Evolutionary conservation across 2,888 invertebrate species (phyloP).

Genomic region (Dorcus hopei): DNA sequence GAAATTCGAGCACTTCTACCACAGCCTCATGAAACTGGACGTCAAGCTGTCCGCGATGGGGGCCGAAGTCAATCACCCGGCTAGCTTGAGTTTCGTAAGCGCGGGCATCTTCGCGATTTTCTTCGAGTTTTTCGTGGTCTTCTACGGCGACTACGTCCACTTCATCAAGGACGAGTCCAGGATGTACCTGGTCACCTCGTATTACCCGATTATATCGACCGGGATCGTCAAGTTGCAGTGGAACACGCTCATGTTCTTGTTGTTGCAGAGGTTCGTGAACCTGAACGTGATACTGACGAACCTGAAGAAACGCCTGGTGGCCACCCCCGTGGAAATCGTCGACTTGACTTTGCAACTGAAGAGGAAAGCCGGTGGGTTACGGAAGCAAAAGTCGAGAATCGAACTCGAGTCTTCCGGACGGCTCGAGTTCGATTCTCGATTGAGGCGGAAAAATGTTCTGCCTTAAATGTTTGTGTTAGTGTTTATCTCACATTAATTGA

Average conservation of each 20-base stretch:
- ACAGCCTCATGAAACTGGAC: constrained; percentile 4
- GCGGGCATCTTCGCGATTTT: constrained; percentile 5
- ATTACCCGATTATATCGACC: constrained; percentile 16
- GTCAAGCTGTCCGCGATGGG: constrained; percentile 5
- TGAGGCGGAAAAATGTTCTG: no score
- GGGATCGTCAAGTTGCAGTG: constrained; percentile 17
- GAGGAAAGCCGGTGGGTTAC: no score
- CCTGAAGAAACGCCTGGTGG: neutral
- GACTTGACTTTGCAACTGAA: no score
- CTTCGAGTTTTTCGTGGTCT: constrained; percentile 12
- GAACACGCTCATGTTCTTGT: constrained; percentile 3
- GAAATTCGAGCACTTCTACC: constrained; percentile 7
- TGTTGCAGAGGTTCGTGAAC: constrained; percentile 11
- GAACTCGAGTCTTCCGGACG: no score
- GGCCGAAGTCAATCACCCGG: neutral
- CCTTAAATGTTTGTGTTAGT: no score
- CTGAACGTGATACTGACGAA: constrained; percentile 2
- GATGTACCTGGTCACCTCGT: constrained; percentile 13
- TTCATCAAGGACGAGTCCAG: constrained; percentile 15
- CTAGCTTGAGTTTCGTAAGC: constrained; percentile 4
- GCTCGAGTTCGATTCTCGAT: no score
- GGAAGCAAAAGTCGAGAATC: no score
- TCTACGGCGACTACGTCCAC: constrained; percentile 14
- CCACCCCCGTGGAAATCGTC: neutral
- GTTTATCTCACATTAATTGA: no score